Conservation (phyloP, 1,140 invertebrate genomes). For the Condylostylus longicornis region DNA sequence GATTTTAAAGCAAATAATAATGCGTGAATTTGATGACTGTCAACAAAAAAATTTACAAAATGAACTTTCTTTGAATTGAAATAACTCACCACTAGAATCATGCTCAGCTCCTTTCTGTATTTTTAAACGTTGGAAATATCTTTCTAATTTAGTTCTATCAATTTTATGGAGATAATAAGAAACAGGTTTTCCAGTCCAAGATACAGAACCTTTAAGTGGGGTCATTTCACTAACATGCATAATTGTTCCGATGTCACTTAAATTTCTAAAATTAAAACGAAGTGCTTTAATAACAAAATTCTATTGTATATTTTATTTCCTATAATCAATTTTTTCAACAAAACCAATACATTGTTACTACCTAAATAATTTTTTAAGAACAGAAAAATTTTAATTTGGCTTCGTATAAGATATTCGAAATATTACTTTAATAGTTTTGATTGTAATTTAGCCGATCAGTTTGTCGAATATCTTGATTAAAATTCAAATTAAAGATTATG, state of each 20-base stretch:
- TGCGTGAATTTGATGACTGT: no score
- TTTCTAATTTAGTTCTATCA: constrained; percentile 87
- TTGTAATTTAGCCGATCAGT: no score
- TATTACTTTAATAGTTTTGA: no score
- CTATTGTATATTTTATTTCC: no score
- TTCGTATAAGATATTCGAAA: no score
- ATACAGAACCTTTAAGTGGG: constrained; percentile 85
- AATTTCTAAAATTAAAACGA: constrained; percentile 38
- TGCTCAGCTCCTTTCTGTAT: constrained; percentile 64
- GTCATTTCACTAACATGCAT: constrained; percentile 96
- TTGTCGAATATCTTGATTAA: no score
- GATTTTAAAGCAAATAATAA: no score
- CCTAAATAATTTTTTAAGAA: not conserved
- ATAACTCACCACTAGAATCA: constrained; percentile 28
- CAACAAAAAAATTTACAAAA: not conserved
- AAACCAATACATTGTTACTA: not conserved
- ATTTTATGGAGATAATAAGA: constrained; percentile 96
- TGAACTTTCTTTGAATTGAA: not conserved
- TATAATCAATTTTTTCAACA: no score
- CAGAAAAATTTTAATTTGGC: no score
- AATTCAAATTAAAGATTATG: no score
- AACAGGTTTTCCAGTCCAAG: constrained; percentile 96
- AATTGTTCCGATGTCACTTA: constrained; percentile 90
- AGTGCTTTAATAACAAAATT: constrained; percentile 14
- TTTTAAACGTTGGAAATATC: constrained; percentile 84